A percentile compares a stretch with the other conserved stretches of the same genome.
Evolutionary conservation across 2,113 vertebrate species (phyloP).

Genomic region (Paradoxurus hermaphroditus): DNA sequence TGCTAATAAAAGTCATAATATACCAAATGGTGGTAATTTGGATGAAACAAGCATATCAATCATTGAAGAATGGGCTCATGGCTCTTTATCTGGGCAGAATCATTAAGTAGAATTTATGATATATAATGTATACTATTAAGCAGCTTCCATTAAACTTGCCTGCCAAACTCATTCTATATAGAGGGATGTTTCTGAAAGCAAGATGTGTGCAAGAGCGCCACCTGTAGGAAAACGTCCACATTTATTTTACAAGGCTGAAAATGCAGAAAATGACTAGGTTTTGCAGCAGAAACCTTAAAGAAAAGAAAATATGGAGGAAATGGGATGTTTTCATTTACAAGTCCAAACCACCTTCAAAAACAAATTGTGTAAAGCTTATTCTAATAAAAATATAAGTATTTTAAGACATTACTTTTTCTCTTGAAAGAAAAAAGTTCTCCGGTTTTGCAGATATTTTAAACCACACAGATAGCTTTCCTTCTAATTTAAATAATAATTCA

Average conservation of each 20-base stretch:
- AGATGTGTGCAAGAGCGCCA: conserved; percentile 65
- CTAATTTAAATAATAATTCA: background rate
- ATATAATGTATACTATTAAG: conserved; percentile 68
- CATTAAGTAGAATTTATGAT: conserved; percentile 71
- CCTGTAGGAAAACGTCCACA: conserved; percentile 63
- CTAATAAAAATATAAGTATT: background rate
- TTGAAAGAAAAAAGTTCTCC: background rate
- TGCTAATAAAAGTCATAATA: conserved; percentile 76
- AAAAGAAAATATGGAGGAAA: conserved; percentile 41
- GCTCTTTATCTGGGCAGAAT: conserved; percentile 74
- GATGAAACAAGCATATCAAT: conserved; percentile 71
- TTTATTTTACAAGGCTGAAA: conserved; percentile 60
- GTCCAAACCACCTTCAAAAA: background rate
- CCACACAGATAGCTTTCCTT: background rate
- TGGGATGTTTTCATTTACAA: conserved; percentile 2
- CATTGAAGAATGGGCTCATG: conserved; percentile 73
- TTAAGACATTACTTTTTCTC: background rate
- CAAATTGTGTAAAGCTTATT: background rate
- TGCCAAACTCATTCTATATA: conserved; percentile 53
- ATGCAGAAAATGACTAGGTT: conserved; percentile 3
- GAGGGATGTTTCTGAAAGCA: conserved; percentile 42
- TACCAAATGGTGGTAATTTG: conserved; percentile 78
- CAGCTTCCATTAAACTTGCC: conserved; percentile 69
- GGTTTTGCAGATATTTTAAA: conserved; percentile 5
- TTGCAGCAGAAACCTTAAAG: conserved; percentile 24